Conservation (phyloP, 2,888 invertebrate genomes). For the Cephus spinipes region DNA sequence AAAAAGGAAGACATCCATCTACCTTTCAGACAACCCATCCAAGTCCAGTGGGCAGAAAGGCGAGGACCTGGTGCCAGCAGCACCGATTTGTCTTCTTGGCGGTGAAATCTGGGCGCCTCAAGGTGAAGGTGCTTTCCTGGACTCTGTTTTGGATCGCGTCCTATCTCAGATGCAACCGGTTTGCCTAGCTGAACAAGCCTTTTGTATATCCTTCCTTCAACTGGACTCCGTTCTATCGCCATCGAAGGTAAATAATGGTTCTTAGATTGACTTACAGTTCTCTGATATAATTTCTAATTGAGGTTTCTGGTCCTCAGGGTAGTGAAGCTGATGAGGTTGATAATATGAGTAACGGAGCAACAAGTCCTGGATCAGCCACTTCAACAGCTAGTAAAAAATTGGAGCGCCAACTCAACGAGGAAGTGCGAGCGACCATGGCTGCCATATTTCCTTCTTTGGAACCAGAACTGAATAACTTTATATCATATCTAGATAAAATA, state of each 20-base stretch:
- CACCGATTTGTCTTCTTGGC: constrained; percentile 59
- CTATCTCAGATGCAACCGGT: constrained; percentile 90
- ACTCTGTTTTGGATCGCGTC: constrained; percentile 84
- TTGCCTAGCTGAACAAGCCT: constrained; percentile 94
- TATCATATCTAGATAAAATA: constrained; percentile 86
- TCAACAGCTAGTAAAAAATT: constrained; percentile 69
- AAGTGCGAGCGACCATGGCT: constrained; percentile 87
- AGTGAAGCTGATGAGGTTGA: constrained; percentile 54
- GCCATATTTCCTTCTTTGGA: constrained; percentile 91
- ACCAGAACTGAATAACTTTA: constrained; percentile 86
- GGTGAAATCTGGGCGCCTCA: constrained; percentile 59
- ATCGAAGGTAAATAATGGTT: constrained; percentile 42
- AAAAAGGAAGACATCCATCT: not conserved
- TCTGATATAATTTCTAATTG: constrained; percentile 14
- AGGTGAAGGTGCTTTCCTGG: constrained; percentile 64
- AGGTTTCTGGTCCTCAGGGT: constrained; percentile 15
- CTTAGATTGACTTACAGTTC: constrained; percentile 16
- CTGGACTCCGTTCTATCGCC: constrained; percentile 71
- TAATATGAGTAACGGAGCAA: constrained; percentile 50
- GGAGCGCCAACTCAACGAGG: constrained; percentile 80
- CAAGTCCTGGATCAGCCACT: constrained; percentile 57
- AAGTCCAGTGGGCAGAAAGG: constrained; percentile 56
- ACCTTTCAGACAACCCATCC: constrained; percentile 45
- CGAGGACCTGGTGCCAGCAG: constrained; percentile 57
- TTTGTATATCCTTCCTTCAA: constrained; percentile 93